Base-by-base conservation (phyloP, 2,113 vertebrate species). In the Brachypteracias leptosomus region DNA sequence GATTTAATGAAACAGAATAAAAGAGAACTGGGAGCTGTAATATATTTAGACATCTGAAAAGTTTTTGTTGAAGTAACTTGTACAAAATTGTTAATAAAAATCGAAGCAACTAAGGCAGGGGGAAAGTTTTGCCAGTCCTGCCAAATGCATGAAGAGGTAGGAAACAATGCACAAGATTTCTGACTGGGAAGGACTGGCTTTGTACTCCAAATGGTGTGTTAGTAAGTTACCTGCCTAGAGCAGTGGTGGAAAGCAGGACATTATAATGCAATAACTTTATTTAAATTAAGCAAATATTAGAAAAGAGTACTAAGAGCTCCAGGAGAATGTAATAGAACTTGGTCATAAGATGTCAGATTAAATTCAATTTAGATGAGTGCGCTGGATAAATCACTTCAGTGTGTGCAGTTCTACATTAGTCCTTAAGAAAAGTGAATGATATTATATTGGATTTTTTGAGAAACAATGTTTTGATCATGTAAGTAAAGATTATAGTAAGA, bases 291-390 rank as follows among this genome's bases (percentile, higher is more conserved):
- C 61, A 85, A 42, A 49, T 84, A 87, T 93, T 82, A 95, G 84
- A 77, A 77, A 92, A 74, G 46, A 75, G 63, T 92, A 26, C 44
- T 88, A 40, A 74, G 62, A 81, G 46, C 61, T 95, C 44, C 79
- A 75, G 76, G 61, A 95, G 58, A 85, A 75, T 31, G 52, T 93
- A 93, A 92, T 81, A 84, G 90, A 77, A 58, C 51, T 95, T 89
- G 57, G 35, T 93, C 96, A 93, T 93, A 91, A 92, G 49, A 79
- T 92, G 89, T 95, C 91, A 95, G 89, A 95, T 96, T 97, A 92
- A 90, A 92, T 95, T 92, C 91, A 87, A 65, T 96, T 96, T 92
- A 95, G 87, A 75, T 77, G 80, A 94, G 70, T 78, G 61, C 52
- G 61, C 11, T 40, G 59, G 87, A 92, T 92, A 75, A 93, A 95